Percentiles rank a stretch among this genome's conserved stretches.
Evolutionary conservation across 1,140 invertebrate species (phyloP).

Genomic region (Limonius californicus): DNA sequence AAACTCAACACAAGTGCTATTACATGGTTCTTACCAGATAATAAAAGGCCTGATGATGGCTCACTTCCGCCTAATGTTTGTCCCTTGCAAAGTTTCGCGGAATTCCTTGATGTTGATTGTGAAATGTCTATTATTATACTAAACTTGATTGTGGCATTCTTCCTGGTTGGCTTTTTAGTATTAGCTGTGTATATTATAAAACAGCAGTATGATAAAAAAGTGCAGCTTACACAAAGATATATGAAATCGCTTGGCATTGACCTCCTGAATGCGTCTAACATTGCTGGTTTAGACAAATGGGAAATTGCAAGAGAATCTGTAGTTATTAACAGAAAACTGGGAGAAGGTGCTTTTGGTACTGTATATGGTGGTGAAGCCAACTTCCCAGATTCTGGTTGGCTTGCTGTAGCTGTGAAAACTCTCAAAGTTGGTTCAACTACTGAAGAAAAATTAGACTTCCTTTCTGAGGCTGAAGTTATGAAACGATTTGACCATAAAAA

Average conservation of each 20-base stretch:
- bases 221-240: constrained; percentile 63
- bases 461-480: constrained; percentile 91
- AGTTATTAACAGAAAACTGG: constrained; percentile 84
- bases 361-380: constrained; percentile 82
- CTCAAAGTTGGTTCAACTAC: constrained; percentile 75
- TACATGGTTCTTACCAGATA: constrained; percentile 60
- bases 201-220: constrained; percentile 69
- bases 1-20: constrained; percentile 56
- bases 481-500: constrained; percentile 89
- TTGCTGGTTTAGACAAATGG: constrained; percentile 72
- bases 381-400: constrained; percentile 68
- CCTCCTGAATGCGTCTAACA: constrained; percentile 50
- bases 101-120: constrained; percentile 64
- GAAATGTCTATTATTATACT: constrained; percentile 67
- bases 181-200: constrained; percentile 57
- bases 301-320: constrained; percentile 79
- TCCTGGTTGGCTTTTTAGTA: constrained; percentile 59
- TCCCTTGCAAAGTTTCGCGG: constrained; percentile 60
- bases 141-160: constrained; percentile 63
- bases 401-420: constrained; percentile 87
- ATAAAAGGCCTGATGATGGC: constrained; percentile 65
- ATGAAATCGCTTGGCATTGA: constrained; percentile 70
- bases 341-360: constrained; percentile 86
- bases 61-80: constrained; percentile 56
- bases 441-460: constrained; percentile 88